Evolutionary conservation across 1,140 invertebrate species (phyloP), one percentile per base, ranked within the genome.

Genomic region (Trichonephila inaurata): DNA sequence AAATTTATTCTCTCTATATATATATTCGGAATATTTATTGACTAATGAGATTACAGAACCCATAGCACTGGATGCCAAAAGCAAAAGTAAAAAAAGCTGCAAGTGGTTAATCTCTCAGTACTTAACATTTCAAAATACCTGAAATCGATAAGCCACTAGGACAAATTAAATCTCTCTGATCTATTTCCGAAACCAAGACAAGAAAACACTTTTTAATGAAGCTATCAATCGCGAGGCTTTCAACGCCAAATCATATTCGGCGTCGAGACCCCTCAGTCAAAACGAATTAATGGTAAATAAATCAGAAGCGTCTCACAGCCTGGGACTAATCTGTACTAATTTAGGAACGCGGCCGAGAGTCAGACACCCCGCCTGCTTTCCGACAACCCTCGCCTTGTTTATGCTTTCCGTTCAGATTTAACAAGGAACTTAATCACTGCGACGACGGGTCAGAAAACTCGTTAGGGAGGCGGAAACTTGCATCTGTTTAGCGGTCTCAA

Each of bases 321-420:
- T 82, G 89, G 58, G 77, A n/a, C 77, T 91, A 91, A 91, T 91
- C 89, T 91, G 19, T 64, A 33, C 77, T 91, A 91, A 91, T 91
- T 91, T 91, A 91, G 64, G 89, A 91, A 91, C 83, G 89, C 58
- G 69, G 69, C 58, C 24, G 77, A 58, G 19, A 19, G 77, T 60
- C 14, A 61, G 77, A 81, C 62, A 58, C 89, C 64, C 44, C 51
- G 40, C 40, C 88, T 19, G 44, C 69, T 77, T 77, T 40, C 72
- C 72, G 72, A 81, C 28, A 72, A 40, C 28, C 62, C 64, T 21
- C 87, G 28, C n/a, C 89, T 91, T 91, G 89, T 91, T 91, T 91
- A 91, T 82, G 72, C 69, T 77, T 91, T 91, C 89, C 89, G 89
- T 91, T 91, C 19, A 91, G 89, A 91, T 91, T 91, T 91, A 91